Evolutionary conservation across 2,888 invertebrate species (phyloP).

Genomic region (Acleris literana): DNA sequence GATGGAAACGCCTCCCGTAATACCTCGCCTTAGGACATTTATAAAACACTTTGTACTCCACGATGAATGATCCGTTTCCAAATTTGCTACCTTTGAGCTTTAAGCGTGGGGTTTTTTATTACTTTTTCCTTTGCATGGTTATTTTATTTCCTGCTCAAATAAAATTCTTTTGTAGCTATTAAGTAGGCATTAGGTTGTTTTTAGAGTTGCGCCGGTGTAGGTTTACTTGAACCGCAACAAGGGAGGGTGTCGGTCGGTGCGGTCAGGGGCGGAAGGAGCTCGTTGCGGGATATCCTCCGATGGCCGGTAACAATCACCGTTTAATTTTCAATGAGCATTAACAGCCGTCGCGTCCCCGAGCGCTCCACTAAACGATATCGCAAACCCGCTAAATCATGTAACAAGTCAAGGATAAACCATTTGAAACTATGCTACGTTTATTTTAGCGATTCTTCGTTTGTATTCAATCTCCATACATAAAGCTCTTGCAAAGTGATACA

Average conservation of each 20-base stretch:
- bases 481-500: no score
- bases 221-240: constrained; percentile 26
- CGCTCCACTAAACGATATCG: constrained; percentile 18
- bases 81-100: constrained; percentile 20
- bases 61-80: constrained; percentile 30
- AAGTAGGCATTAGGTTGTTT: neutral
- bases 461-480: no score
- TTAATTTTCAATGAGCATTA: constrained; percentile 45
- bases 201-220: constrained; percentile 11
- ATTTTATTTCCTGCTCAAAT: neutral
- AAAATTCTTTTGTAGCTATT: neutral
- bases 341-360: constrained; percentile 38
- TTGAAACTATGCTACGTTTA: constrained; percentile 7
- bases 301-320: constrained; percentile 43
- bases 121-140: constrained; percentile 18
- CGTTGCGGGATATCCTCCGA: constrained; percentile 58
- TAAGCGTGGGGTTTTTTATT: constrained; percentile 8
- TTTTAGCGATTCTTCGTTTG: neutral
- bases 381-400: constrained; percentile 18
- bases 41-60: constrained; percentile 33
- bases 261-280: constrained; percentile 62
- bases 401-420: constrained; percentile 18
- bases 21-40: constrained; percentile 33
- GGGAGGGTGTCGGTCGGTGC: constrained; percentile 48
- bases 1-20: constrained; percentile 41